Percentiles rank a stretch among this genome's conserved stretches.
phyloP scores from a whole-genome alignment of 2,888 invertebrate species.

The Papilio demoleus region DNA sequence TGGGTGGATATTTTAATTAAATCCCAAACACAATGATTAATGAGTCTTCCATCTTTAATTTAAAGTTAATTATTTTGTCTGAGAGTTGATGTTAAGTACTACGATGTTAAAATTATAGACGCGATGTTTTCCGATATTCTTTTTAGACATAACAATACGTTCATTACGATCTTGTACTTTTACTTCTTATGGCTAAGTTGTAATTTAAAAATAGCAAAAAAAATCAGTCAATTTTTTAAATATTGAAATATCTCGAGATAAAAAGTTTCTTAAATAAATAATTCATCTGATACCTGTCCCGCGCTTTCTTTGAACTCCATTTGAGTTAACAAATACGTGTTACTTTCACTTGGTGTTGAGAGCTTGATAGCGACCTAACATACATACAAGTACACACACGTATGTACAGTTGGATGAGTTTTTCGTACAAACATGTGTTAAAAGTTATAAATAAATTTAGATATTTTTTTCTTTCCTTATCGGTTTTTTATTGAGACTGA shows the following conservation, averaged over 20 bases:
- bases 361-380: conserved; percentile 17
- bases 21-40: not conserved
- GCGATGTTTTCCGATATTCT: no score
- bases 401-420: not conserved
- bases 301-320: conserved; percentile 34
- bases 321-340: conserved; percentile 30
- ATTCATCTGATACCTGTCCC: conserved; percentile 20
- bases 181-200: no score
- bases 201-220: no score
- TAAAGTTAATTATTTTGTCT: not conserved
- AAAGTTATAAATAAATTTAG: conserved; percentile 3
- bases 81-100: not conserved
- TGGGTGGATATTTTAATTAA: conserved; percentile 16
- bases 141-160: no score
- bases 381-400: no score
- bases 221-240: no score
- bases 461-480: not conserved
- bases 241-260: not conserved
- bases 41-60: conserved; percentile 9
- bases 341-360: conserved; percentile 32
- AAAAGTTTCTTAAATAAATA: conserved; percentile 29
- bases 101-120: no score
- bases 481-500: no score
- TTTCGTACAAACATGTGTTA: not conserved
- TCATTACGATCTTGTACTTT: no score